A percentile compares a stretch with the other conserved stretches of the same genome.
phyloP scores from a whole-genome alignment of 1,140 invertebrate genomes.

The Drosophila seguyi region DNA sequence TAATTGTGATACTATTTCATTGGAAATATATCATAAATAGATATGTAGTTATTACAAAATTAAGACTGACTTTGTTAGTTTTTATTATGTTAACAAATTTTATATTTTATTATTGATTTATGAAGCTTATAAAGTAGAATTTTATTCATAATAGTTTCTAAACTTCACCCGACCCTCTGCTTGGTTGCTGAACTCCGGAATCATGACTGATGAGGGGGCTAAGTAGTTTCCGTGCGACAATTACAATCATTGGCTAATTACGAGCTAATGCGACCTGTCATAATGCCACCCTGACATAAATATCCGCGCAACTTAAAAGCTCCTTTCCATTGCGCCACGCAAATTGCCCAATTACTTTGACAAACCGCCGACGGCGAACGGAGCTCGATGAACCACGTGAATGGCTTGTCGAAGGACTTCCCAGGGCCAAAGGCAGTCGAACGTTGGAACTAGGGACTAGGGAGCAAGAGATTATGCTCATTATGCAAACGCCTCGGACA shows the following conservation, averaged over 20 bases:
- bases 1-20: background rate
- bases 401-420: conserved; percentile 15
- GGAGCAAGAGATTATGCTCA: conserved; percentile 48
- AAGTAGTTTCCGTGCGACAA: conserved; percentile 23
- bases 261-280: conserved; percentile 41
- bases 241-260: conserved; percentile 42
- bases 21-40: background rate
- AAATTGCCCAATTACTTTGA: conserved; percentile 58
- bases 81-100: too few relatives aligned
- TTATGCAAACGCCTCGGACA: conserved; percentile 50
- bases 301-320: conserved; percentile 39
- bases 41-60: background rate
- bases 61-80: background rate
- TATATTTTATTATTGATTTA: too few relatives aligned
- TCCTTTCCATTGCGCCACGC: conserved; percentile 4
- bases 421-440: background rate
- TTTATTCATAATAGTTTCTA: background rate
- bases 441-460: background rate
- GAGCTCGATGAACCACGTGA: conserved; percentile 24
- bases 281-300: conserved; percentile 32
- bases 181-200: background rate
- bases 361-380: conserved; percentile 30
- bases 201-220: conserved; percentile 31
- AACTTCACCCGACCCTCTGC: background rate
- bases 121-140: too few relatives aligned